Conservation (phyloP, 2,888 invertebrate species). For the Archaeoteleia sp. region DNA sequence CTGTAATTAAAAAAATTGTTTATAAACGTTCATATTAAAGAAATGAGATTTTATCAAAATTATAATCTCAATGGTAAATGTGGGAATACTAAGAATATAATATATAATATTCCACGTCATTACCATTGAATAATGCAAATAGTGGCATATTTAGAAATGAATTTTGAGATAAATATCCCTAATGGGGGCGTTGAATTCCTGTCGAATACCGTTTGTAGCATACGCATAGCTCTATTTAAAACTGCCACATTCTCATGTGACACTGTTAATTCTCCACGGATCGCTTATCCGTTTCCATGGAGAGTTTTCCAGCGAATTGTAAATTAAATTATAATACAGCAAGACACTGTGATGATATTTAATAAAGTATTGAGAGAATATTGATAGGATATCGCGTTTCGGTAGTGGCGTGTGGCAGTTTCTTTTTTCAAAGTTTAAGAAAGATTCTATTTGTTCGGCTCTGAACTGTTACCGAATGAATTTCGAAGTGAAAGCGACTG, state of each 20-base stretch:
- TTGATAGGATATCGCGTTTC: slow-evolving; percentile 10
- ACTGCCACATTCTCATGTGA: slow-evolving; percentile 58
- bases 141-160: too few species aligned
- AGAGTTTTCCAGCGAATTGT: slow-evolving; percentile 52
- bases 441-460: slow-evolving; percentile 30
- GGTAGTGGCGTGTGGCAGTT: slow-evolving; percentile 43
- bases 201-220: slow-evolving; percentile 58
- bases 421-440: slow-evolving; percentile 44
- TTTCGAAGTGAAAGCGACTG: slow-evolving; percentile 10
- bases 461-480: neutral
- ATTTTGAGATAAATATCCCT: too few species aligned
- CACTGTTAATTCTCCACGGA: slow-evolving; percentile 49
- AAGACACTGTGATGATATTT: slow-evolving; percentile 70
- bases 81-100: neutral
- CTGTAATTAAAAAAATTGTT: neutral
- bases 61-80: neutral
- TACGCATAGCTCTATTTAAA: slow-evolving; percentile 53
- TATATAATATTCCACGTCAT: too few species aligned
- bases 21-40: too few species aligned
- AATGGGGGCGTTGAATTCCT: slow-evolving; percentile 49
- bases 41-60: too few species aligned
- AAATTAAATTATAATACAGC: slow-evolving; percentile 63
- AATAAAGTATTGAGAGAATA: slow-evolving; percentile 22
- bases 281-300: slow-evolving; percentile 13
- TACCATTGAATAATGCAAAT: too few species aligned